Evolutionary conservation across 2,113 vertebrate genomes (phyloP).

Genomic region (Canis aureus): DNA sequence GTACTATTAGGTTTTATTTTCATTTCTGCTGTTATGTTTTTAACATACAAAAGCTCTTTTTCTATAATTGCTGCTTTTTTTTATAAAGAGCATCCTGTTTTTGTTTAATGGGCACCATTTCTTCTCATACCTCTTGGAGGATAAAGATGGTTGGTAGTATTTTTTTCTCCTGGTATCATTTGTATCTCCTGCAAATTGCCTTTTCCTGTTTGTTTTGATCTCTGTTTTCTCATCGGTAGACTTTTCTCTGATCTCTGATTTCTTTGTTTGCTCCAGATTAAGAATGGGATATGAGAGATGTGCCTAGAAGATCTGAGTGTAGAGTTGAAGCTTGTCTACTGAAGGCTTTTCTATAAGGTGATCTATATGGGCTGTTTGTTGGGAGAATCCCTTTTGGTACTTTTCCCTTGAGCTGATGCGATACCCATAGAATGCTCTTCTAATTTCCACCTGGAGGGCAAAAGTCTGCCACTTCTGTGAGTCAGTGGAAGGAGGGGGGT

Average conservation of each 20-base stretch:
- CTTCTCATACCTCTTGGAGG: neutral
- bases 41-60: neutral
- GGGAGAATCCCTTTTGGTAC: neutral
- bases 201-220: neutral
- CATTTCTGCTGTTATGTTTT: neutral
- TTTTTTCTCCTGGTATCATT: neutral
- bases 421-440: neutral
- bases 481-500: neutral
- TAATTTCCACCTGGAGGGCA: neutral
- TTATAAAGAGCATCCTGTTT: neutral
- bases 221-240: neutral
- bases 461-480: neutral
- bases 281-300: neutral
- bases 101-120: neutral
- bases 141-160: neutral
- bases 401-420: neutral
- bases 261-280: neutral
- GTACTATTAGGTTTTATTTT: neutral
- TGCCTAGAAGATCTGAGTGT: neutral
- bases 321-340: neutral
- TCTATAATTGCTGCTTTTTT: slow-evolving; percentile 12
- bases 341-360: neutral
- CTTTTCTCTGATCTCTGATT: neutral
- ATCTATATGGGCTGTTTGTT: neutral
- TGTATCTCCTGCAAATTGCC: neutral